phyloP scores from a whole-genome alignment of 1,140 invertebrate genomes.

The Drosophila lacertosa region DNA sequence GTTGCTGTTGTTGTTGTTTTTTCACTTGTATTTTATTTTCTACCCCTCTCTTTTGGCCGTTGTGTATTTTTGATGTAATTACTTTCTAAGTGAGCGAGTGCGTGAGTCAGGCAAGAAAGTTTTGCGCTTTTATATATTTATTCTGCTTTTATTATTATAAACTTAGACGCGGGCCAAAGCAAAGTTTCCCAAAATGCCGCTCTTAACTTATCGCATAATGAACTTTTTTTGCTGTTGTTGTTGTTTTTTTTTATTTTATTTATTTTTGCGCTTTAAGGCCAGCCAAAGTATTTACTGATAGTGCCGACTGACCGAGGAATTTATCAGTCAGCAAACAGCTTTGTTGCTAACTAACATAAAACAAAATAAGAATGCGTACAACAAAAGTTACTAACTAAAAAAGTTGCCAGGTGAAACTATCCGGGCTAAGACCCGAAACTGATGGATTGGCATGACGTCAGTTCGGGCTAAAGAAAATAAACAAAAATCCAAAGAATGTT shows the following conservation, averaged over 20 bases:
- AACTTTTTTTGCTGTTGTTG: constrained; percentile 16
- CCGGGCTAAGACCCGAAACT: neutral
- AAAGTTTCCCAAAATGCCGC: constrained; percentile 46
- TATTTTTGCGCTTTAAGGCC: constrained; percentile 6
- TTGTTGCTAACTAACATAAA: constrained; percentile 15
- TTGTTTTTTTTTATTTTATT: neutral
- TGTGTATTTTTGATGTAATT: constrained; percentile 74
- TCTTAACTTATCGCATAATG: constrained; percentile 67
- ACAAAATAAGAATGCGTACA: neutral
- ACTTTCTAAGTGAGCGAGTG: constrained; percentile 74
- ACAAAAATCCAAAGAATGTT: no score
- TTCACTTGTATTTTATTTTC: constrained; percentile 23
- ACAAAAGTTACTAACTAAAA: constrained; percentile 1
- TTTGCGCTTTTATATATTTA: constrained; percentile 61
- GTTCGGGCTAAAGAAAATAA: no score
- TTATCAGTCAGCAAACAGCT: constrained; percentile 40
- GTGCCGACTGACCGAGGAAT: constrained; percentile 13
- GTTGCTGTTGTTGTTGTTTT: no score
- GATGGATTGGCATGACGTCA: constrained; percentile 2
- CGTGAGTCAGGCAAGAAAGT: constrained; percentile 74
- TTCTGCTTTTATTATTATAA: constrained; percentile 17
- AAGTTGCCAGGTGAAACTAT: constrained; percentile 15
- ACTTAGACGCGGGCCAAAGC: constrained; percentile 14
- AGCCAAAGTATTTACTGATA: constrained; percentile 46
- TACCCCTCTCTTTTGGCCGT: constrained; percentile 14